phyloP scores from a whole-genome alignment of 2,113 vertebrate genomes.

The Odobenus rosmarus region DNA sequence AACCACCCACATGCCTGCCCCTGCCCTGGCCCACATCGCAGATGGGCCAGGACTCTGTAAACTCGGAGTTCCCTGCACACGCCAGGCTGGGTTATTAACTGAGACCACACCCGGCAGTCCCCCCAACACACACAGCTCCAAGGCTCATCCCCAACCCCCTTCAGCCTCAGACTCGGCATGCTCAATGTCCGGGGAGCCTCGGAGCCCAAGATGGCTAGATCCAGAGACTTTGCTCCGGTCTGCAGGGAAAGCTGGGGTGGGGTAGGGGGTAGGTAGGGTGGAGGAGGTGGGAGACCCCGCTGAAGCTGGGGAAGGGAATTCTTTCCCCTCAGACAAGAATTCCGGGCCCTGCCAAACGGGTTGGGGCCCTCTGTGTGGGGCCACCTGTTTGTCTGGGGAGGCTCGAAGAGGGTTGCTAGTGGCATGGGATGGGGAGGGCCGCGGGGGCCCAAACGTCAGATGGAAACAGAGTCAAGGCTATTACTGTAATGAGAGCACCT shows the following conservation, averaged over 20 bases:
- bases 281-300: neutral
- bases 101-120: neutral
- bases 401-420: neutral
- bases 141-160: neutral
- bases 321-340: neutral
- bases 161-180: too few species aligned
- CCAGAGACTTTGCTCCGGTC: neutral
- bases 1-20: neutral
- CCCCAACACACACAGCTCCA: neutral
- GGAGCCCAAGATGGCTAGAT: neutral
- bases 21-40: neutral
- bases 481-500: neutral
- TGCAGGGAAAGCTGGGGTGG: neutral
- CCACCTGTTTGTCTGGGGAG: neutral
- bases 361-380: neutral
- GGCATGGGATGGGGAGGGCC: neutral
- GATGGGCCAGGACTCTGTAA: neutral
- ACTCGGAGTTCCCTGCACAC: neutral
- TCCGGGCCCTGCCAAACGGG: neutral
- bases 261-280: neutral
- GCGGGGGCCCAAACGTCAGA: neutral
- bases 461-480: neutral
- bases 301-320: neutral
- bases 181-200: neutral
- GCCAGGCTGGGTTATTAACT: neutral